Evolutionary conservation across 2,888 invertebrate species (phyloP), one percentile per base, ranked within the genome.

Genomic region (Drosophila recens): DNA sequence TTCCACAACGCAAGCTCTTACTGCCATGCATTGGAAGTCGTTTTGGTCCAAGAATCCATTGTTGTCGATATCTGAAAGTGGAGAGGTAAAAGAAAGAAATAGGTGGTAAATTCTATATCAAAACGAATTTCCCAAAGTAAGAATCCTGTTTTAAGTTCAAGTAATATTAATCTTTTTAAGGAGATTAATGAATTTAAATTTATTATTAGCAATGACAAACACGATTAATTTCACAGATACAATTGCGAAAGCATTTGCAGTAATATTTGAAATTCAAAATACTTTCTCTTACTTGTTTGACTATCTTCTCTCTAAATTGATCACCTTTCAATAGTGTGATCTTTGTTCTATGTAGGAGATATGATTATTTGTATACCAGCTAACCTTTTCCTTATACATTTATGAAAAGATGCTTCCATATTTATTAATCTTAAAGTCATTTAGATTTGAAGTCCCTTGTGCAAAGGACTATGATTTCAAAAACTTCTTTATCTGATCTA

Each of bases 11-110:
- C 97, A 97, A 68, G 96, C 96, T 79, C 96, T 94, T 17, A 97
- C 93, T 6, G 97, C 97, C 92, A 97, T 94, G 92, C 97, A 97
- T 71, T 96, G 95, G 91, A 97, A 97, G 92, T 97, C 97, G 89
- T 95, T 95, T 77, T 96, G 95, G 91, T 97, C 97, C 88, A 97
- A 92, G 91, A 95, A 96, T 17, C 97, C 97, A 91, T 97, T 97
- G 93, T 96, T 96, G 93, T 97, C 97, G 88, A 97, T 96, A 93
- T 97, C 97, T 97, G 93, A 17, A 92, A 91, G 34, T 17, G 0
- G 15, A n/a, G n/a, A 5, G 6, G n/a, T 1, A 6, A 27, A 27
- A 27, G 27, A 27, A 6, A 27, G 27, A 27, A 1, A 6, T 1
- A 27, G 27, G 5, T 27, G 27, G 6, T 27, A 27, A 4, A 23